A percentile compares a stretch with the other conserved stretches of the same genome.
Conservation (phyloP, 2,797 vertebrate genomes). For the Myotis planiceps region DNA sequence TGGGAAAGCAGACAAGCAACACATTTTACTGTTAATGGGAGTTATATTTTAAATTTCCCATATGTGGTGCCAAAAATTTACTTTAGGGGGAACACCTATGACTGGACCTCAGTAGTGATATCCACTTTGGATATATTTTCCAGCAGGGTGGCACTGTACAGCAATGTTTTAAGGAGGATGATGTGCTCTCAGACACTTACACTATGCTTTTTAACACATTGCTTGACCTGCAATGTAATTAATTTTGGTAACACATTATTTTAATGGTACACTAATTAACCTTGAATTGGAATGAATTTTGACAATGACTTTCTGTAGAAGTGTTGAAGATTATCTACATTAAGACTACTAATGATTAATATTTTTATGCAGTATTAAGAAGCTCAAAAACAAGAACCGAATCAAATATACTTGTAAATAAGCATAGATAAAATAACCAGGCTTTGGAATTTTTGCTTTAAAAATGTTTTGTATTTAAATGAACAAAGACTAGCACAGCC, state of each 20-base stretch:
- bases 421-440: conserved; percentile 23
- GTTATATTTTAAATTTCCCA: conserved; percentile 73
- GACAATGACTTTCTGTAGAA: conserved; percentile 82
- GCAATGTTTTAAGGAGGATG: conserved; percentile 75
- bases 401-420: conserved; percentile 59
- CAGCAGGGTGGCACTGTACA: conserved; percentile 43
- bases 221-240: conserved; percentile 86
- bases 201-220: conserved; percentile 77
- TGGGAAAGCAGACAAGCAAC: conserved; percentile 76
- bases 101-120: conserved; percentile 52
- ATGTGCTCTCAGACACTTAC: conserved; percentile 58
- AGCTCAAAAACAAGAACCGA: conserved; percentile 38
- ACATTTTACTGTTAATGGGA: conserved; percentile 81
- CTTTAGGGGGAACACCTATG: conserved; percentile 77
- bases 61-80: conserved; percentile 77
- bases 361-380: conserved; percentile 48
- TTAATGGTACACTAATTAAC: conserved; percentile 88
- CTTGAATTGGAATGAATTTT: conserved; percentile 86
- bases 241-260: conserved; percentile 86
- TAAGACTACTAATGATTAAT: conserved; percentile 66
- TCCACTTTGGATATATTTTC: conserved; percentile 53
- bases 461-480: neutral
- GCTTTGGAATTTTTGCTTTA: neutral
- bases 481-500: neutral
- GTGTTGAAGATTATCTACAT: conserved; percentile 73